Evolutionary conservation across 1,140 invertebrate species (phyloP).

Genomic region (Metaphire vulgaris): DNA sequence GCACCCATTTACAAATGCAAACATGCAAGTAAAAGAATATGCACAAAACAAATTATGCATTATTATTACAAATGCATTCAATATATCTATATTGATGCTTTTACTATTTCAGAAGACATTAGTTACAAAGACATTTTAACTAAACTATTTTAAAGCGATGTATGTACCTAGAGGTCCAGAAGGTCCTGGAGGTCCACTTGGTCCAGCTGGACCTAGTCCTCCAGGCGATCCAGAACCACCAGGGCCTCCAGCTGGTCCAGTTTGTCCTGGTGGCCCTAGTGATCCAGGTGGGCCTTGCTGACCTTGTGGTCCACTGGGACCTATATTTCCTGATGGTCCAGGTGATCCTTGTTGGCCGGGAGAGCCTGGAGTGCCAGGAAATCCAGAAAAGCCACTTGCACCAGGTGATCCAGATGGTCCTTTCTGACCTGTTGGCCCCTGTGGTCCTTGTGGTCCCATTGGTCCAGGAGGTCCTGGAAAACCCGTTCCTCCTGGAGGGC

Average conservation of each 20-base stretch:
- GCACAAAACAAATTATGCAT: too few relatives aligned
- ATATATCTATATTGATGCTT: too few relatives aligned
- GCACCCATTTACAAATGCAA: too few relatives aligned
- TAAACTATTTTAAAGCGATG: too few relatives aligned
- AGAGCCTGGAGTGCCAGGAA: slow-evolving; percentile 15
- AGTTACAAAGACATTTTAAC: too few relatives aligned
- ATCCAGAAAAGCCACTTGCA: slow-evolving; percentile 15
- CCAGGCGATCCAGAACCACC: slow-evolving; percentile 10
- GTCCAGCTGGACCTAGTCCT: slow-evolving; percentile 1
- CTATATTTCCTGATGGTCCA: too few relatives aligned
- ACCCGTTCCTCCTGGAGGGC: neutral
- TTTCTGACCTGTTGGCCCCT: slow-evolving; percentile 21
- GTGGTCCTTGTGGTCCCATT: slow-evolving; percentile 4
- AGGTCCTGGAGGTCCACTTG: slow-evolving; percentile 6
- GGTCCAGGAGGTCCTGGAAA: slow-evolving; percentile 4
- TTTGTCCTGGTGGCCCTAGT: neutral
- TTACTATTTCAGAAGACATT: too few relatives aligned
- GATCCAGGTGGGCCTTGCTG: neutral
- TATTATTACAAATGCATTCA: too few relatives aligned
- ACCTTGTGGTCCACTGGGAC: neutral
- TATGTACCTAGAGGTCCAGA: slow-evolving; percentile 15
- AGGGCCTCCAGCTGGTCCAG: slow-evolving; percentile 1
- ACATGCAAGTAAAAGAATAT: too few relatives aligned
- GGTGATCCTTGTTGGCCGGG: neutral
- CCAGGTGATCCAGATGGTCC: slow-evolving; percentile 27